Conservation (phyloP, 2,888 invertebrate genomes). For the Glaucopsyche alexis region DNA sequence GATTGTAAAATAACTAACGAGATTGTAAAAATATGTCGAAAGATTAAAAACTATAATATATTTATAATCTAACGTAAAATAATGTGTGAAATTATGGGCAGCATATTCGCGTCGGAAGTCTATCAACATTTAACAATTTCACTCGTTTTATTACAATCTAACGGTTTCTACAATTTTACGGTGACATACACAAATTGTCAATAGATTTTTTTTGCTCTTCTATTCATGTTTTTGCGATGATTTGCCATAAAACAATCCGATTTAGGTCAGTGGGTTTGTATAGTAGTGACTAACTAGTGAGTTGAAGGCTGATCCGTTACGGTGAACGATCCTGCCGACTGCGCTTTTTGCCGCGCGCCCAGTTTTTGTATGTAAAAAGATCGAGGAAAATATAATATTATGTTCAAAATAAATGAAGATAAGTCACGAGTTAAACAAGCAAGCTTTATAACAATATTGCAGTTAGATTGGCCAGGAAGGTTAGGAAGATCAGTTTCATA, state of each 20-base stretch:
- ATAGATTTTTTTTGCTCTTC: neutral
- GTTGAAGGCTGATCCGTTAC: conserved; percentile 8
- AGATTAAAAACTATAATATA: too few relatives aligned
- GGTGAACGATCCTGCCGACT: neutral
- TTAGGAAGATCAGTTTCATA: conserved; percentile 2
- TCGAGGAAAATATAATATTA: neutral
- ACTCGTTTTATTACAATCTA: too few relatives aligned
- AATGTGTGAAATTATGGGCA: too few relatives aligned
- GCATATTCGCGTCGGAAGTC: too few relatives aligned
- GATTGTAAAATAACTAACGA: too few relatives aligned
- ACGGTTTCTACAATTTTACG: too few relatives aligned
- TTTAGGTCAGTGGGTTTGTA: conserved; percentile 15
- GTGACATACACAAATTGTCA: neutral
- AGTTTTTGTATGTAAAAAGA: neutral
- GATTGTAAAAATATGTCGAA: too few relatives aligned
- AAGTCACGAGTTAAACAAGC: conserved; percentile 4
- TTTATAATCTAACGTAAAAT: too few relatives aligned
- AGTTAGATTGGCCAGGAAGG: conserved; percentile 2
- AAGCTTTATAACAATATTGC: neutral
- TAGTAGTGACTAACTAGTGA: neutral
- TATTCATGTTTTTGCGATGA: conserved; percentile 5
- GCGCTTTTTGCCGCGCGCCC: neutral
- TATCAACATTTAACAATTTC: too few relatives aligned
- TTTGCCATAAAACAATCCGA: neutral
- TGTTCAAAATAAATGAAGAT: neutral